Conservation (phyloP, 2,888 invertebrate genomes). For the Nomada flava region DNA sequence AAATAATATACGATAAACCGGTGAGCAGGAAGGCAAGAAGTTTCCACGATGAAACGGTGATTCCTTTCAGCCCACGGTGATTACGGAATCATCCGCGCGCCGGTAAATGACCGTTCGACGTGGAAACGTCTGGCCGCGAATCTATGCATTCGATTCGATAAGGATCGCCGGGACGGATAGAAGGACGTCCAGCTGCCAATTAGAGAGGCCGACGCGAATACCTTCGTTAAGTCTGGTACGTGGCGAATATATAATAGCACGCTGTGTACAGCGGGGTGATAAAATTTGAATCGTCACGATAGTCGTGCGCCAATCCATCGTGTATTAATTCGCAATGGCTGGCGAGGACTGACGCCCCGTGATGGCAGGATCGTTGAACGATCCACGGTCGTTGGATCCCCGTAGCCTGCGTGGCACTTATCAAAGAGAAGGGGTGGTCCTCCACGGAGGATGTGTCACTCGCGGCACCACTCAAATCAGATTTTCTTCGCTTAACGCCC, state of each 20-base stretch:
- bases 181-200: constrained; percentile 34
- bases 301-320: constrained; percentile 9
- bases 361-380: constrained; percentile 22
- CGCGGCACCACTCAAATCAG: constrained; percentile 67
- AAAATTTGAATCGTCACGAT: constrained; percentile 44
- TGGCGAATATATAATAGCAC: background rate
- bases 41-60: too few relatives aligned
- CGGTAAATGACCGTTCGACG: background rate
- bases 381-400: constrained; percentile 5
- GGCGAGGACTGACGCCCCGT: background rate
- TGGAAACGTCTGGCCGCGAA: too few relatives aligned
- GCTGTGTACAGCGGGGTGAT: background rate
- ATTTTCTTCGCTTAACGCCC: constrained; percentile 73
- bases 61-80: background rate
- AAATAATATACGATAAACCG: background rate
- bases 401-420: constrained; percentile 37
- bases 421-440: constrained; percentile 53
- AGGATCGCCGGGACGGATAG: constrained; percentile 16
- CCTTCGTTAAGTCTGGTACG: constrained; percentile 8
- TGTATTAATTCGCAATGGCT: constrained; percentile 34
- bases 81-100: background rate
- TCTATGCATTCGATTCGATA: constrained; percentile 17
- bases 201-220: constrained; percentile 18
- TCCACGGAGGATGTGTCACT: constrained; percentile 62
- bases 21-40: too few relatives aligned